Percentiles rank a stretch among this genome's conserved stretches.
Conservation (phyloP, 2,113 vertebrate genomes). For the Epinephelus moara region DNA sequence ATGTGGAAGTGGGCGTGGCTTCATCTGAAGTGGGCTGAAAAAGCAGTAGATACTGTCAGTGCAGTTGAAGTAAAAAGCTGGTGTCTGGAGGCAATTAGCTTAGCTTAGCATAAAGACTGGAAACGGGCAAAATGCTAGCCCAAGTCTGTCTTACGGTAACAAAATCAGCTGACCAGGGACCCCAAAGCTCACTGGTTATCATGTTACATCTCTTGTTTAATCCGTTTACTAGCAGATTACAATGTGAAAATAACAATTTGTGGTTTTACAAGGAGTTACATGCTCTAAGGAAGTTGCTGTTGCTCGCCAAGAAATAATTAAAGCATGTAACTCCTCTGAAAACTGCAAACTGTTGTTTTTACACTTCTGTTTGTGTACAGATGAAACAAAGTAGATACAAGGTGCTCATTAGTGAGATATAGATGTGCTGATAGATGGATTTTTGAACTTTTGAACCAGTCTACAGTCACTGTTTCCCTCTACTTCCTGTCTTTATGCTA, state of each 20-base stretch:
- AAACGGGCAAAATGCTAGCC: too few relatives aligned
- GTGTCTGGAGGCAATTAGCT: too few relatives aligned
- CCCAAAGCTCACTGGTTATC: background rate
- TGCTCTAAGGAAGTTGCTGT: background rate
- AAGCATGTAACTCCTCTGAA: background rate
- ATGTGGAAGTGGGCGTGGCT: too few relatives aligned
- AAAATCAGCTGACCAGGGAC: background rate
- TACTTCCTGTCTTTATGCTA: too few relatives aligned
- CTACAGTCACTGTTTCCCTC: too few relatives aligned
- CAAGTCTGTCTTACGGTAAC: background rate
- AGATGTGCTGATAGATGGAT: background rate
- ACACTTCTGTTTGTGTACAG: background rate
- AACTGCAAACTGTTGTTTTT: background rate
- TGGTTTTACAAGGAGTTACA: background rate
- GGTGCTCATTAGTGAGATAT: constrained; percentile 22
- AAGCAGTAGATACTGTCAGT: too few relatives aligned
- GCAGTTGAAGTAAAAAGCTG: too few relatives aligned
- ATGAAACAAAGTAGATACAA: background rate
- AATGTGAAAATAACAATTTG: background rate
- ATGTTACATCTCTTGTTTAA: background rate
- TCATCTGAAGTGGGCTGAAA: too few relatives aligned
- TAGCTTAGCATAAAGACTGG: too few relatives aligned
- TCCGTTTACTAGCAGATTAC: background rate
- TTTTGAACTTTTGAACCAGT: too few relatives aligned
- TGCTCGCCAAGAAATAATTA: background rate